Conservation (phyloP, 2,113 vertebrate species). For the Dromaius novaehollandiae region DNA sequence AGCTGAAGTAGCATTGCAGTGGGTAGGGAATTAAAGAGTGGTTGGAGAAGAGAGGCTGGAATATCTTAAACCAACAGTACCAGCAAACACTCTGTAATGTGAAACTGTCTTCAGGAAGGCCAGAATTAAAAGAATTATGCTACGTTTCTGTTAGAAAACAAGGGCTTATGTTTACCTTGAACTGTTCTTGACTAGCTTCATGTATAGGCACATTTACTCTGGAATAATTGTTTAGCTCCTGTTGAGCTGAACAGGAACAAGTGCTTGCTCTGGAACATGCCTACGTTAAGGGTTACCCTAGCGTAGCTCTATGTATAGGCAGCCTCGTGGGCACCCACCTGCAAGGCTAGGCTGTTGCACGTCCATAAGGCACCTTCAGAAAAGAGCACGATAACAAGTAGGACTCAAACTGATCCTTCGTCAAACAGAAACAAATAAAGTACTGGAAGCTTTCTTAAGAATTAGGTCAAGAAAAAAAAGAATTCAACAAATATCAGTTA, state of each 20-base stretch:
- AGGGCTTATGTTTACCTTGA: background rate
- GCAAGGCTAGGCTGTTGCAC: background rate
- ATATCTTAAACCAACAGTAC: background rate
- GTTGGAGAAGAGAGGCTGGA: background rate
- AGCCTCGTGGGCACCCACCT: fast-evolving
- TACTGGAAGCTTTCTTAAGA: background rate
- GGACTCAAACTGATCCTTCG: background rate
- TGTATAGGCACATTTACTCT: fast-evolving
- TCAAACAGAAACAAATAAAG: background rate
- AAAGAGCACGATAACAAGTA: background rate
- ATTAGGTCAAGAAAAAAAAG: background rate
- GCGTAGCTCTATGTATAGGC: background rate
- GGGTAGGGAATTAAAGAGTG: background rate
- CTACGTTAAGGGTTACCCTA: background rate
- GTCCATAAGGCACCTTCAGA: fast-evolving
- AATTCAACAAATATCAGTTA: background rate
- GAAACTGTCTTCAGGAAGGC: background rate
- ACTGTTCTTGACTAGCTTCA: background rate
- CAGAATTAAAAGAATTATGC: background rate
- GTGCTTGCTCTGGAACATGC: background rate
- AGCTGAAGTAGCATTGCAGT: background rate
- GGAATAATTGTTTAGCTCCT: background rate
- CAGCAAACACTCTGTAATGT: background rate
- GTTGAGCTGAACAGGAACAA: background rate
- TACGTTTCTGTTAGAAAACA: background rate